These are phyloP conservation scores for Melanostigma gelatinosum DNA, from an alignment of 2,113 vertebrate genomes.

Conservation along the genomic window DNA sequence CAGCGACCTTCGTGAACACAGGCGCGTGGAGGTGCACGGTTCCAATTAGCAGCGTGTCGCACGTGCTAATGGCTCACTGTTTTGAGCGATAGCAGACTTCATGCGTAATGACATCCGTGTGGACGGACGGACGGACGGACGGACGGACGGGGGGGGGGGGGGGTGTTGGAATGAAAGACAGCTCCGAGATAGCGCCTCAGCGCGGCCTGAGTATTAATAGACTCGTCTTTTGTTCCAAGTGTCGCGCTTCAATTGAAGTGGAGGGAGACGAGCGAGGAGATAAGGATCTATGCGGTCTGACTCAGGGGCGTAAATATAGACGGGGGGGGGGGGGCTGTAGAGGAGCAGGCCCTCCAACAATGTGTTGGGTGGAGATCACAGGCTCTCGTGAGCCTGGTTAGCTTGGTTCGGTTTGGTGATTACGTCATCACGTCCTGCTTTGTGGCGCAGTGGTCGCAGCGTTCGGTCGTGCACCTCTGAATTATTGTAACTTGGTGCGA, in stretches of 20 bases:
- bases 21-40: slow-evolving; percentile 6
- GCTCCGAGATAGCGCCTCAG: slow-evolving; percentile 57
- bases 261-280: slow-evolving; percentile 71
- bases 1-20: too few species aligned
- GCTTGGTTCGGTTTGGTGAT: too few species aligned
- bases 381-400: too few species aligned
- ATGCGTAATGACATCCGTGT: slow-evolving; percentile 53
- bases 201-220: slow-evolving; percentile 70
- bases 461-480: too few species aligned
- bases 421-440: too few species aligned
- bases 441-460: too few species aligned
- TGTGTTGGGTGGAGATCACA: too few species aligned
- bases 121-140: slow-evolving; percentile 17
- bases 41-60: slow-evolving; percentile 7
- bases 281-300: slow-evolving; percentile 67
- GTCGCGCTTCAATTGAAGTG: slow-evolving; percentile 70
- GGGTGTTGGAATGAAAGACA: slow-evolving; percentile 47
- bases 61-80: slow-evolving; percentile 54
- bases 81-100: slow-evolving; percentile 47
- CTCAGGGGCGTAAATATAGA: not conserved
- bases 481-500: too few species aligned
- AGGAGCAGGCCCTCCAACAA: too few species aligned
- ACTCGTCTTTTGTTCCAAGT: slow-evolving; percentile 73
- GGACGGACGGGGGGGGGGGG: slow-evolving; percentile 52
- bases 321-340: too few species aligned